Evolutionary conservation across 1,140 invertebrate species (phyloP), one percentile per base, ranked within the genome.

Genomic region (Drosophila tani): DNA sequence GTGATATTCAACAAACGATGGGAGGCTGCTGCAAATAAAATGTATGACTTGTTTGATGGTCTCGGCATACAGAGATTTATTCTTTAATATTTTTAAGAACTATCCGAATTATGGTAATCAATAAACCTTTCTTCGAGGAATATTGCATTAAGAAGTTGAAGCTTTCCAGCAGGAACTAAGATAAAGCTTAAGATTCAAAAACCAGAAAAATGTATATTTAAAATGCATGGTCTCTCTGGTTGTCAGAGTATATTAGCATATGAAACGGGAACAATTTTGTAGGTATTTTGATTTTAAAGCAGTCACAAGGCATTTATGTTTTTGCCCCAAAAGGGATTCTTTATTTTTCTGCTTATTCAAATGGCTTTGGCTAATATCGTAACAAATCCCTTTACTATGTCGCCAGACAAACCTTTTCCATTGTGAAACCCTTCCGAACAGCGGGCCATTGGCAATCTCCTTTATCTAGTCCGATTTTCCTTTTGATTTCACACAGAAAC

Each of bases 271-370:
- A 29, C 2, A 5, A 17, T 35, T 35, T 1, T 17, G 3, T 14
- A 7, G 27, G 0, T 3, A 32, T 53, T 17, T 43, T 9, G n/a
- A 43, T 55, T 53, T 55, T 21, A 55, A 21, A 55, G 51, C 17
- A 38, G 7, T 38, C 8, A n/a, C 8, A 21, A 40, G 14, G 40
- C 9, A 17, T 55, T 62, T 55, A 55, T 62, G 59, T 9, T 35
- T 55, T 24, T 69, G 14, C 19, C 19, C 53, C 14, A 40, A 24
- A 57, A 75, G 46, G 43, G 41, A 46, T 58, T 66, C 65, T 65
- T 75, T 79, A 56, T 79, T 60, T 78, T 79, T 79, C 65, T 40
- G 70, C 65, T 83, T 83, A 83, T 83, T 81, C 65, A 83, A 83
- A 83, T 82, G 79, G 75, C 27, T 63, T 65, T 41, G 29, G 78